These are phyloP conservation scores for Drosophila biarmipes DNA, from an alignment of 1,140 invertebrate genomes.

Conservation along the genomic window DNA sequence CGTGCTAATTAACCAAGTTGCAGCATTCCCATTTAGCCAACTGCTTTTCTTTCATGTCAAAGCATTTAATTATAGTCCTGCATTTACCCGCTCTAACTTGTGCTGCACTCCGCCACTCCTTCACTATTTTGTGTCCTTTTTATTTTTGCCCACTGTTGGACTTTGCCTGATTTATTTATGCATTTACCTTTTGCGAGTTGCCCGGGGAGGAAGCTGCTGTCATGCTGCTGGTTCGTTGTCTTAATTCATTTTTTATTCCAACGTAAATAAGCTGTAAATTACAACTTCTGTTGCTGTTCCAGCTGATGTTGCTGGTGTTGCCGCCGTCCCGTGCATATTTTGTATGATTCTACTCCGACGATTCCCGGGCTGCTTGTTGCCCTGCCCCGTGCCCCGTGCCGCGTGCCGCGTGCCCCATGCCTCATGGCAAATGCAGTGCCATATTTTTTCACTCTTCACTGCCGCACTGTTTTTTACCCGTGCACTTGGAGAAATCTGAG, in stretches of 20 bases:
- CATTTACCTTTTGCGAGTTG: conserved; percentile 39
- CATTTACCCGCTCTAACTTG: conserved; percentile 37
- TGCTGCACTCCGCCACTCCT: conserved; percentile 27
- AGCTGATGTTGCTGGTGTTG: conserved; percentile 27
- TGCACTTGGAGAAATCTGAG: conserved; percentile 6
- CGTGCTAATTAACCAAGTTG: conserved; percentile 48
- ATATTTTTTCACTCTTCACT: conserved; percentile 49
- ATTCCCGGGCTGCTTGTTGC: conserved; percentile 47
- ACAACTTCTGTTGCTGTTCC: conserved; percentile 52
- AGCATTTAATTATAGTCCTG: conserved; percentile 67
- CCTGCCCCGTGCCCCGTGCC: conserved; percentile 17
- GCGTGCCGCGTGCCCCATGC: background rate
- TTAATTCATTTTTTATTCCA: conserved; percentile 81
- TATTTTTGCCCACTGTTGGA: conserved; percentile 10
- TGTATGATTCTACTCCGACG: conserved; percentile 40
- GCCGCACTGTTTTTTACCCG: background rate
- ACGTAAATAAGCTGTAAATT: conserved; percentile 81
- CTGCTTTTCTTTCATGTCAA: conserved; percentile 68
- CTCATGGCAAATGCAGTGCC: conserved; percentile 43
- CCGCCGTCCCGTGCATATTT: conserved; percentile 61
- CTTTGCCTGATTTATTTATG: conserved; percentile 70
- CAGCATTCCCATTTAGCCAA: conserved; percentile 41
- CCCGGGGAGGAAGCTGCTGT: conserved; percentile 35
- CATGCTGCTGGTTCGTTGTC: conserved; percentile 58
- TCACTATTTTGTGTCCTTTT: conserved; percentile 17